Evolutionary conservation across 1,140 invertebrate species (phyloP).

Genomic region (Halotydeus destructor): DNA sequence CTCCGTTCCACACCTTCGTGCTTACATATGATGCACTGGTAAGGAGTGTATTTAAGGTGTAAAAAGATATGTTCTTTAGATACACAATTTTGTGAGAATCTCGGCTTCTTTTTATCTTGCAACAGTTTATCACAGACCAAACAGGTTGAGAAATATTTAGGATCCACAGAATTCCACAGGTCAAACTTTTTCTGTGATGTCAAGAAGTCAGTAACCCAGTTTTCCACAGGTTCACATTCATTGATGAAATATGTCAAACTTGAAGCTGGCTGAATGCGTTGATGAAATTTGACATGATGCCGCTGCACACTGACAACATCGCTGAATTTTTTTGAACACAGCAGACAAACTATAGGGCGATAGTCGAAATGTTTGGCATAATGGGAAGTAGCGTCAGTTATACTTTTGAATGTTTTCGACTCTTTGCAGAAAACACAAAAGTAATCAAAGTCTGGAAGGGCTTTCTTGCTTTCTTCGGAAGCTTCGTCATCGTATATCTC

Average conservation of each 20-base stretch:
- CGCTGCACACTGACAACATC: not conserved
- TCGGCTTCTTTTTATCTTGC: not conserved
- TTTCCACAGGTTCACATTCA: not conserved
- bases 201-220: not conserved
- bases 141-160: not conserved
- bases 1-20: not conserved
- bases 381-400: not conserved
- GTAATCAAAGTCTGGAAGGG: too few species aligned
- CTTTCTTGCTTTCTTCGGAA: too few species aligned
- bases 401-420: not conserved
- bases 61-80: not conserved
- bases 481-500: too few species aligned
- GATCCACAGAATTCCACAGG: not conserved
- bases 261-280: not conserved
- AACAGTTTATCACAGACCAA: not conserved
- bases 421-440: not conserved
- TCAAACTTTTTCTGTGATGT: not conserved
- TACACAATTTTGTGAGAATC: not conserved
- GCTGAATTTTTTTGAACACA: not conserved
- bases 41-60: not conserved
- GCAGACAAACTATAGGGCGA: not conserved
- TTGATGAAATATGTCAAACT: not conserved
- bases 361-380: slow-evolving; percentile 1
- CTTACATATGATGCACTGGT: not conserved
- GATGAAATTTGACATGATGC: not conserved